A percentile compares a stretch with the other conserved stretches of the same genome.
phyloP scores from a whole-genome alignment of 2,113 vertebrate genomes.

The Dermatemys mawii region DNA sequence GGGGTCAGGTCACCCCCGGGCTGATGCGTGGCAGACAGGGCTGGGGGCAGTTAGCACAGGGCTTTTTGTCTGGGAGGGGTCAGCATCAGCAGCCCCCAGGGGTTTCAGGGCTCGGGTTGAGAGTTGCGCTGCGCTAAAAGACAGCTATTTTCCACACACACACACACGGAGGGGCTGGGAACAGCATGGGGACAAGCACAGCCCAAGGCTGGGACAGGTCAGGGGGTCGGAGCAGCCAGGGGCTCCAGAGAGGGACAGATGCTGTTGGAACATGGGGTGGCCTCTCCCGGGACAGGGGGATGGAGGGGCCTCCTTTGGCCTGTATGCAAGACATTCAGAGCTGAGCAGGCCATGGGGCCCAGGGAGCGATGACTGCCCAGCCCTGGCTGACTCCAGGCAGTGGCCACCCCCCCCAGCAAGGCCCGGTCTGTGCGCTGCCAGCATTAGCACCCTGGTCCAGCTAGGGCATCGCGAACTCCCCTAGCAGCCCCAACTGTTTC shows the following conservation, averaged over 20 bases:
- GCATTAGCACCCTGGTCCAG: neutral
- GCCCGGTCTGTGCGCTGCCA: neutral
- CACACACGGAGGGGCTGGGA: neutral
- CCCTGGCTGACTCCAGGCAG: neutral
- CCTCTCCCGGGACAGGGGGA: too few relatives aligned
- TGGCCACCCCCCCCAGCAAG: fast-evolving
- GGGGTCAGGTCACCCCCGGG: neutral
- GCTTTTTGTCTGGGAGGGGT: neutral
- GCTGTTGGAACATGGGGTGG: neutral
- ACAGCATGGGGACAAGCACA: neutral
- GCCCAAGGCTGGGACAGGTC: neutral
- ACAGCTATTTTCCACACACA: neutral
- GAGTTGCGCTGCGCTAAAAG: neutral
- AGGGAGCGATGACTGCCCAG: neutral
- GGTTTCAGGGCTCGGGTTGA: neutral
- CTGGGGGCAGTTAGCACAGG: neutral
- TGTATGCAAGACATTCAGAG: neutral
- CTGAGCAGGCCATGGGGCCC: neutral
- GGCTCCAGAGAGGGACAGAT: neutral
- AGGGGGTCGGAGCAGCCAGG: neutral
- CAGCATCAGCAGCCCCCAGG: neutral
- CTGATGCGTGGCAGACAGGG: neutral
- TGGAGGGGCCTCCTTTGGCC: neutral
- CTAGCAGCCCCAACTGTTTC: too few relatives aligned
- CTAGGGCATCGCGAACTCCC: neutral